phyloP scores from a whole-genome alignment of 2,797 vertebrate species.

The Columba guinea region DNA sequence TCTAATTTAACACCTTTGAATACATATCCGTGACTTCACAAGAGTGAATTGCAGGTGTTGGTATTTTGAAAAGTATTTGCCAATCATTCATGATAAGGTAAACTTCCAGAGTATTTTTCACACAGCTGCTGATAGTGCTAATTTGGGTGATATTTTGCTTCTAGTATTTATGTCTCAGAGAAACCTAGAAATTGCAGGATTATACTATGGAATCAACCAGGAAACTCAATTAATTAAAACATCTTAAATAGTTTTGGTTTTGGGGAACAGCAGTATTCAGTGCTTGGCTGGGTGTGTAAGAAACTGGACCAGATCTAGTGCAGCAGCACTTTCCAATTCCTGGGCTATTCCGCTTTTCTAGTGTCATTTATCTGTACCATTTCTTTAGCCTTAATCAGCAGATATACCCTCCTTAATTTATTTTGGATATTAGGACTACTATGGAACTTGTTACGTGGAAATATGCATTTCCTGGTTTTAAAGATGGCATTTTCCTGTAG shows the following conservation, averaged over 20 bases:
- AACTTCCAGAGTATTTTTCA: slow-evolving; percentile 1
- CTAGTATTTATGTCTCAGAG: neutral
- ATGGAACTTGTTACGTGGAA: neutral
- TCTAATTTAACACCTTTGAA: neutral
- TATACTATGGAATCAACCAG: neutral
- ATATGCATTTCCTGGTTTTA: neutral
- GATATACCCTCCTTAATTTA: neutral
- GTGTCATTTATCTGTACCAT: neutral
- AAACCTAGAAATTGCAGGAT: neutral
- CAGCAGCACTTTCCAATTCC: neutral
- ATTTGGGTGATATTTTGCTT: neutral
- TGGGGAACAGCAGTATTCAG: neutral
- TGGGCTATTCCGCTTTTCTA: neutral
- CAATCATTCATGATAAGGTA: neutral
- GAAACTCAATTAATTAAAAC: neutral
- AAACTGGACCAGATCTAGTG: neutral
- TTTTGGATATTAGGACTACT: neutral
- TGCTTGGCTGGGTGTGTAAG: neutral
- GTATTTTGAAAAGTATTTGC: neutral
- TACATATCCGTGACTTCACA: neutral
- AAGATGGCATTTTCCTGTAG: neutral
- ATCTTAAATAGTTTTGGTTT: neutral
- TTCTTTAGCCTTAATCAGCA: neutral
- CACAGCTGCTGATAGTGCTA: neutral
- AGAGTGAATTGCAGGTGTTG: neutral